Percentiles rank a stretch among this genome's conserved stretches.
Evolutionary conservation across 1,140 invertebrate genomes (phyloP).

Genomic region (Apocrypta bakeri): DNA sequence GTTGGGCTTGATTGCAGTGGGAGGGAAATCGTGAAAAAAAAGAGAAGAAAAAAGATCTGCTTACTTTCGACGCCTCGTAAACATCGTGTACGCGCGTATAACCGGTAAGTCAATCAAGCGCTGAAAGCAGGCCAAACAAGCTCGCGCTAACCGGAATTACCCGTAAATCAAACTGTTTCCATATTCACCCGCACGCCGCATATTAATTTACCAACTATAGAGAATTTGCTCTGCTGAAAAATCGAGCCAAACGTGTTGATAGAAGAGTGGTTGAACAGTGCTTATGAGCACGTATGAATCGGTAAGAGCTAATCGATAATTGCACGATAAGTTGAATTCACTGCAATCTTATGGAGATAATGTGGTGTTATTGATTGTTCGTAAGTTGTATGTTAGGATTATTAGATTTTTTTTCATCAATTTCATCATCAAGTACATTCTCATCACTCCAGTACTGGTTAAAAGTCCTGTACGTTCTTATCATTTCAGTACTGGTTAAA

Average conservation of each 20-base stretch:
- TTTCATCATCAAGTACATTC: too few relatives aligned
- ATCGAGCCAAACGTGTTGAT: neutral
- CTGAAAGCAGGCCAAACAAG: slow-evolving; percentile 27
- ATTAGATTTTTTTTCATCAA: too few relatives aligned
- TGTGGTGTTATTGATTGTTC: too few relatives aligned
- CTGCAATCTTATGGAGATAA: too few relatives aligned
- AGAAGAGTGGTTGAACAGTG: neutral
- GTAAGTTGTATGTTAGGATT: too few relatives aligned
- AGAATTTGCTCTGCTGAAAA: neutral
- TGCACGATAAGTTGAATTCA: too few relatives aligned
- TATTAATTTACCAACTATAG: slow-evolving; percentile 15
- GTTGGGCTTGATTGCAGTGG: neutral
- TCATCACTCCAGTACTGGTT: too few relatives aligned
- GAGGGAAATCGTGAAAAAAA: neutral
- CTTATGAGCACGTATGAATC: too few relatives aligned
- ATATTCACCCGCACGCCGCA: neutral
- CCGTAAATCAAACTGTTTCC: slow-evolving; percentile 40
- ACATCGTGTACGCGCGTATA: neutral
- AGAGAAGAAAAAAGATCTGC: too few relatives aligned
- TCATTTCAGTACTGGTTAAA: too few relatives aligned
- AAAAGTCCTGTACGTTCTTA: too few relatives aligned
- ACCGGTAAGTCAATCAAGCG: slow-evolving; percentile 13
- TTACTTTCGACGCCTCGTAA: slow-evolving; percentile 11
- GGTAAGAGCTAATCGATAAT: too few relatives aligned
- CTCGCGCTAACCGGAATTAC: slow-evolving; percentile 17